Base-by-base conservation (phyloP, 2,113 vertebrate species). In the Trichomycterus rosablanca region DNA sequence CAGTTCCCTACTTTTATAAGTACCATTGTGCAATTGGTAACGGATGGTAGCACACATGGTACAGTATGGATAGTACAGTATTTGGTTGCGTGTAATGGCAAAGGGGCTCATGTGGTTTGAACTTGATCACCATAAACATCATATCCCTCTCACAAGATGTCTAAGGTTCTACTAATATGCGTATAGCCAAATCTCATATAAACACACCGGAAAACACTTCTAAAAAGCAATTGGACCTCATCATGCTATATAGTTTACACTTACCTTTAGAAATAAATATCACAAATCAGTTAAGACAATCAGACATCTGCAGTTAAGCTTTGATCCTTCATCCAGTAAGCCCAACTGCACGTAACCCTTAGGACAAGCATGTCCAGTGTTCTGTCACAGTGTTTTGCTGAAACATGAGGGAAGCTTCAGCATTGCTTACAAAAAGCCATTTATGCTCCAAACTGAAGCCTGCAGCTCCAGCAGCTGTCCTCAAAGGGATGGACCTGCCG, bases 341-440 rank as follows among this genome's bases (percentile, higher is more conserved):
- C 37, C 37, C 3, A 40, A 40, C 37, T n/a, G 37, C 3, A n/a
- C n/a, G n/a, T n/a, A n/a, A 30, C 26, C 26, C 3, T 30, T 4
- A 30, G 26, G 11, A 40, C 14, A 15, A 40, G 12, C 37, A n/a
- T 15, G 37, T 2, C 37, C 37, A n/a, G 12, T 40, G 37, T 40
- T 40, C 35, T 11, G 12, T 12, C 35, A 43, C 45, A 6, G 30
- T 67, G 34, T 59, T 67, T 18, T 53, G 56, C 20, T 53, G 50
- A 23, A 39, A 39, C 34, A 49, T 43, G 32, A 34, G 48, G 50
- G 4, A 5, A 35, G 50, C 30, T 30, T 28, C 50, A 19, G 45
- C 12, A 1, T 39, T 7, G 51, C 5, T 11, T 35, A 68, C 66
- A 68, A 61, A 71, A 61, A 71, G 57, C 44, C 45, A 66, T 71